Conservation (phyloP, 2,888 invertebrate species). For the Lasioglossum figueresi region DNA sequence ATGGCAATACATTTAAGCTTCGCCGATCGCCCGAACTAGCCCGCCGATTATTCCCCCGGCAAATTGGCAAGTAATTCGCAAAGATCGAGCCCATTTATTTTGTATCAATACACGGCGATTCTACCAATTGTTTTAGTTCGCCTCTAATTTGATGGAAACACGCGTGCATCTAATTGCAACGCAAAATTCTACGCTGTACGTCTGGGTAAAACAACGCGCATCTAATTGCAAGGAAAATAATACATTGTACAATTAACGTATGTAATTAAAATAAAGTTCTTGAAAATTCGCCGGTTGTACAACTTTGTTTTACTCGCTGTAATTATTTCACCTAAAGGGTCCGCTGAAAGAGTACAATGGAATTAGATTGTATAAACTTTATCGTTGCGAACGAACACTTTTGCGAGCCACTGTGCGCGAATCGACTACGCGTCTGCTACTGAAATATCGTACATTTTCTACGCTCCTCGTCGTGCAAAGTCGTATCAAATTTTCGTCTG, state of each 20-base stretch:
- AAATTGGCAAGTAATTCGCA: not conserved
- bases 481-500: not conserved
- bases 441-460: not conserved
- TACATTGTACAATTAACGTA: not conserved
- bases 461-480: not conserved
- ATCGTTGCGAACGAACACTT: not conserved
- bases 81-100: not conserved
- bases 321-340: not conserved
- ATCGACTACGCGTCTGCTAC: not conserved
- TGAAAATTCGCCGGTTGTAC: not conserved
- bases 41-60: not conserved
- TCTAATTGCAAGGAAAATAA: not conserved
- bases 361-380: not conserved
- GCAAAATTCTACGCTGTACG: too few species aligned
- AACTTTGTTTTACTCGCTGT: not conserved
- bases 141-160: not conserved
- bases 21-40: not conserved
- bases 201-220: too few species aligned
- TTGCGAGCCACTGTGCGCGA: not conserved
- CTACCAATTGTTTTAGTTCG: not conserved
- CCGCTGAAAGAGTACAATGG: not conserved
- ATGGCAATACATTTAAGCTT: constrained; percentile 2
- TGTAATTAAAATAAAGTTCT: not conserved
- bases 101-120: not conserved
- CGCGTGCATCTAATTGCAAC: not conserved